phyloP scores from a whole-genome alignment of 2,888 invertebrate species.

The Lepidochrysops patricia region DNA sequence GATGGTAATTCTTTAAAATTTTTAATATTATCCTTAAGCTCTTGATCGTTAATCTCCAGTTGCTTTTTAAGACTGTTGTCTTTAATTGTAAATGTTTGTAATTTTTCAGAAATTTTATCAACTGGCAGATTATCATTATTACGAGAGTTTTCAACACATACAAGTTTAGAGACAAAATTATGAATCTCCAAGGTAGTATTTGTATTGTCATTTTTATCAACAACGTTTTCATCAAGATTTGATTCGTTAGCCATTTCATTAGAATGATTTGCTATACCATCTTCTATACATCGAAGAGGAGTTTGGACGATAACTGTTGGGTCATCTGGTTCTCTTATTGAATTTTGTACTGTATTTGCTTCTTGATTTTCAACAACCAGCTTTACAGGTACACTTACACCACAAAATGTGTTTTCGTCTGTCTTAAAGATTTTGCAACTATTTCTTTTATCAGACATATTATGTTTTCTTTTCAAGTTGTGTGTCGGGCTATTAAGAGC shows the following conservation, averaged over 20 bases:
- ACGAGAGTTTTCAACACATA: background rate
- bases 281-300: background rate
- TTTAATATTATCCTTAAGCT: background rate
- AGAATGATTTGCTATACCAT: background rate
- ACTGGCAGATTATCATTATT: background rate
- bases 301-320: background rate
- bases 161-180: background rate
- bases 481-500: background rate
- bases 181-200: no score
- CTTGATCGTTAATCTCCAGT: background rate
- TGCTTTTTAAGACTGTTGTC: background rate
- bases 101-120: background rate
- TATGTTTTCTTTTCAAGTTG: conserved; percentile 13
- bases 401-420: background rate
- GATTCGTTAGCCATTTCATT: no score
- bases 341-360: background rate
- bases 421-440: conserved; percentile 7
- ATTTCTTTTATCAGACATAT: background rate
- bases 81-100: background rate
- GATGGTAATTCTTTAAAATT: background rate
- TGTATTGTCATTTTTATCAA: no score
- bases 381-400: no score
- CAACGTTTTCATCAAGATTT: background rate
- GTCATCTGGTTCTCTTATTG: background rate
- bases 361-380: background rate